A percentile compares a stretch with the other conserved stretches of the same genome.
These are phyloP conservation scores for Drosophila melanica DNA, from an alignment of 1,140 invertebrate genomes.

Conservation along the genomic window DNA sequence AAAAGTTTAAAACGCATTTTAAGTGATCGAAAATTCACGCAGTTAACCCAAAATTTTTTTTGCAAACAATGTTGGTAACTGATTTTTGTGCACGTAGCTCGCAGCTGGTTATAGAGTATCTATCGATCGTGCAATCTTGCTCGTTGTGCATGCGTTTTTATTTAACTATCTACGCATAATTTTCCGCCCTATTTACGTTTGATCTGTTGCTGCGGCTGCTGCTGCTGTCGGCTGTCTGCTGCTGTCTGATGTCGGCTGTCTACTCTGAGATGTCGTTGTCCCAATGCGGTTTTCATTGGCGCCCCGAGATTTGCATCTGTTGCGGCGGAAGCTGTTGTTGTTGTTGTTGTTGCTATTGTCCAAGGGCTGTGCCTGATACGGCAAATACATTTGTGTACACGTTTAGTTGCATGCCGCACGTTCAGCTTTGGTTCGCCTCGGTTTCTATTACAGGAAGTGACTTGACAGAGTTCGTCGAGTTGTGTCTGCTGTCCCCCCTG, in stretches of 20 bases:
- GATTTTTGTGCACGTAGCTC: no score
- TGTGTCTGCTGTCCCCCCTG: no score
- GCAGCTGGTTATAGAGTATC: background rate
- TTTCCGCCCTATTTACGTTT: slow-evolving; percentile 71
- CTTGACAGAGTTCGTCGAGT: slow-evolving; percentile 61
- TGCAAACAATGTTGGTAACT: no score
- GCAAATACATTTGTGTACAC: slow-evolving; percentile 40
- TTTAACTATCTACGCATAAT: slow-evolving; percentile 69
- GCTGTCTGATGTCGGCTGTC: background rate
- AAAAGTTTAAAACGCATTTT: no score
- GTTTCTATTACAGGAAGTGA: slow-evolving; percentile 81
- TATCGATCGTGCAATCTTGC: background rate
- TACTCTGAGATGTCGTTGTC: slow-evolving; percentile 17
- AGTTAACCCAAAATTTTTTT: no score
- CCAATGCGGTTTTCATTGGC: slow-evolving; percentile 52
- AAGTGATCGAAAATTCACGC: no score
- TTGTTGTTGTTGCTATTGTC: background rate
- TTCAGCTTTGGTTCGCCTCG: slow-evolving; percentile 14
- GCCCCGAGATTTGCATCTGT: slow-evolving; percentile 59
- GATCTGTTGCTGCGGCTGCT: slow-evolving; percentile 30
- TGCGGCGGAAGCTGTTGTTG: slow-evolving; percentile 52
- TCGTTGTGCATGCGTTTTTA: slow-evolving; percentile 46
- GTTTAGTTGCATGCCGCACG: slow-evolving; percentile 57
- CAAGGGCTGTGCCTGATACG: slow-evolving; percentile 17
- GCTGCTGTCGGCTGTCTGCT: background rate